A percentile compares a stretch with the other conserved stretches of the same genome.
These are phyloP conservation scores for Caenorhabditis remanei DNA, from an alignment of 1,140 invertebrate species.

Conservation along the genomic window DNA sequence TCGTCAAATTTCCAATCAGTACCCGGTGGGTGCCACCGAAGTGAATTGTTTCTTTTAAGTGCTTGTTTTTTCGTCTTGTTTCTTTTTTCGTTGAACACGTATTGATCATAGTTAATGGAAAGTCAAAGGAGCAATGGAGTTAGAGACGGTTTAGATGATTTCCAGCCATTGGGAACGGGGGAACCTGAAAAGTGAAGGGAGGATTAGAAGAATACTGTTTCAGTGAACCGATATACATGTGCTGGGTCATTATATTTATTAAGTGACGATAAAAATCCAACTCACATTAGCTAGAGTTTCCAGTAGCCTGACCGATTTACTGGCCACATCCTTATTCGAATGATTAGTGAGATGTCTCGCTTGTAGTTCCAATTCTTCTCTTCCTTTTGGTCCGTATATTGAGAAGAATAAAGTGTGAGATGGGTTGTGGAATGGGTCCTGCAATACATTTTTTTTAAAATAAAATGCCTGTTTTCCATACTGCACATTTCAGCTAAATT, in stretches of 20 bases:
- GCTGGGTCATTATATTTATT: no score
- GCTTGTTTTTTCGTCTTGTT: neutral
- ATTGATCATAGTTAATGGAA: neutral
- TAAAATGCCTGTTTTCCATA: no score
- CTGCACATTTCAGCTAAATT: no score
- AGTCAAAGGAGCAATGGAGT: neutral
- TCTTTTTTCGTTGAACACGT: neutral
- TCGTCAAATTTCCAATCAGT: neutral
- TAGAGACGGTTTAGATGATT: constrained; percentile 43
- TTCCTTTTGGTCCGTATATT: constrained; percentile 66
- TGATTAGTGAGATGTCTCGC: neutral
- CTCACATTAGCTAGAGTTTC: constrained; percentile 60
- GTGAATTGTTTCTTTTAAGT: constrained; percentile 25
- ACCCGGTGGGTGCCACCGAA: constrained; percentile 24
- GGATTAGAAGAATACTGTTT: no score
- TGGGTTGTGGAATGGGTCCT: constrained; percentile 65
- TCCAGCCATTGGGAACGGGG: constrained; percentile 38
- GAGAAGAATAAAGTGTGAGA: constrained; percentile 65
- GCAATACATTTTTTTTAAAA: neutral
- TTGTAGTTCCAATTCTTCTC: constrained; percentile 62
- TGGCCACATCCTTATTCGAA: constrained; percentile 62
- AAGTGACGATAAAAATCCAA: no score
- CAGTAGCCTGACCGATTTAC: constrained; percentile 63
- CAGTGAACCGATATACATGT: no score
- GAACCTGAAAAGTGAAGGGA: constrained; percentile 21